These are phyloP conservation scores for Drosophila kepulauana DNA, from an alignment of 1,140 invertebrate genomes.

Conservation along the genomic window DNA sequence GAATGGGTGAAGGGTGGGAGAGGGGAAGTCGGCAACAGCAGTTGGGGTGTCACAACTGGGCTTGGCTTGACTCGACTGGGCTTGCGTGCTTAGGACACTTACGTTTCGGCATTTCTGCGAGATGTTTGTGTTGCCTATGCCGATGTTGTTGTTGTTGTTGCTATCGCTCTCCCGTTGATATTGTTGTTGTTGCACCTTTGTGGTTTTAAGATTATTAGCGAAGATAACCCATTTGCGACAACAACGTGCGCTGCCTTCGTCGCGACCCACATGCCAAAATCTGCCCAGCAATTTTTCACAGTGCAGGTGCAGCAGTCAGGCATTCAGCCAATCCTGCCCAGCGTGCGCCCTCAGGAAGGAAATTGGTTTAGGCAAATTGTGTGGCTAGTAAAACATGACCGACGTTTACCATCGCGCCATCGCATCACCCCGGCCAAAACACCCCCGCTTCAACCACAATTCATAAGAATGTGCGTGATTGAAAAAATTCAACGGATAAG, in stretches of 20 bases:
- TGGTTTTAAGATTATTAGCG: conserved; percentile 82
- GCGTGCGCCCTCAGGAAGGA: conserved; percentile 55
- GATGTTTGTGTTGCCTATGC: conserved; percentile 51
- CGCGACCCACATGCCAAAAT: conserved; percentile 51
- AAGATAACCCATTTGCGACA: conserved; percentile 76
- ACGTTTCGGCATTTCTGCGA: conserved; percentile 63
- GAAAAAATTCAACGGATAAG: conserved; percentile 57
- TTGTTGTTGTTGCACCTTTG: conserved; percentile 54
- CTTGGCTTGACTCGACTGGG: conserved; percentile 41
- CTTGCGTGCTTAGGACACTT: conserved; percentile 76
- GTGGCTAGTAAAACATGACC: conserved; percentile 77
- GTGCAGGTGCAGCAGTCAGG: conserved; percentile 39
- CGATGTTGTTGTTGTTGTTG: conserved; percentile 6
- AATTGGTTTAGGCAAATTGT: conserved; percentile 84
- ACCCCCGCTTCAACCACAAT: conserved; percentile 38
- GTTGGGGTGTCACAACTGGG: conserved; percentile 31
- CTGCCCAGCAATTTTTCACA: conserved; percentile 73
- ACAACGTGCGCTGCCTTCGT: conserved; percentile 46
- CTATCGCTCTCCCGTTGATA: conserved; percentile 12
- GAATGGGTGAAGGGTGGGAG: not conserved
- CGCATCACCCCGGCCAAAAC: no score
- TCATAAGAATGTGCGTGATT: conserved; percentile 74
- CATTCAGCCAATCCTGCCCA: conserved; percentile 10
- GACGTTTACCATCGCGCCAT: conserved; percentile 55
- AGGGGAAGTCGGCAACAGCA: not conserved